Conservation (phyloP, 2,113 vertebrate species). For the Tragelaphus imberbis region DNA sequence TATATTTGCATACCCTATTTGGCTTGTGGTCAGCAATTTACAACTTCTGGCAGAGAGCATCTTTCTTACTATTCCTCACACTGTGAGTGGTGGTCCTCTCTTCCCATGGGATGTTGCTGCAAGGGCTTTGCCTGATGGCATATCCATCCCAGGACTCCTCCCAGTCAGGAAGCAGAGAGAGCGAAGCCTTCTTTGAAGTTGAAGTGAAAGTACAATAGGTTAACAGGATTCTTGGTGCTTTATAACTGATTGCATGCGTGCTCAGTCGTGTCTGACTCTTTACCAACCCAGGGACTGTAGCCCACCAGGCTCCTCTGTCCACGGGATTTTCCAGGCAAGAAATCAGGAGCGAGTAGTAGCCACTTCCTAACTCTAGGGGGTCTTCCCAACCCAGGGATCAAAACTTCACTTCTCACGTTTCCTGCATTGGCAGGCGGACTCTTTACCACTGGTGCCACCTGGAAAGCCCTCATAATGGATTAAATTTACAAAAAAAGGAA, state of each 20-base stretch:
- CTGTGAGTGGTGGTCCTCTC: not conserved
- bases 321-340: not conserved
- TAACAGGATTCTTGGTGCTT: not conserved
- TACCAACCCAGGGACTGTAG: not conserved
- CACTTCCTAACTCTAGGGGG: not conserved
- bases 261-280: not conserved
- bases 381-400: not conserved
- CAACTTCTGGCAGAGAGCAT: not conserved
- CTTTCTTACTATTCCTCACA: not conserved
- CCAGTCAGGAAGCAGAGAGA: not conserved
- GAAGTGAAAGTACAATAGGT: not conserved
- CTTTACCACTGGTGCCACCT: not conserved
- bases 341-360: not conserved
- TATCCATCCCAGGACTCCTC: not conserved
- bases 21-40: not conserved
- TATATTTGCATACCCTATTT: not conserved
- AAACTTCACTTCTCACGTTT: not conserved
- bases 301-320: not conserved
- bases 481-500: not conserved
- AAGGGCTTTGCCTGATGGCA: fast-evolving
- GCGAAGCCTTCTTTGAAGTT: not conserved
- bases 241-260: not conserved
- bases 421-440: not conserved
- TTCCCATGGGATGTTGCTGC: not conserved
- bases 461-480: not conserved